A percentile compares a stretch with the other conserved stretches of the same genome.
These are phyloP conservation scores for Eulemur rubriventer DNA, from an alignment of 2,797 vertebrate species.

Conservation along the genomic window DNA sequence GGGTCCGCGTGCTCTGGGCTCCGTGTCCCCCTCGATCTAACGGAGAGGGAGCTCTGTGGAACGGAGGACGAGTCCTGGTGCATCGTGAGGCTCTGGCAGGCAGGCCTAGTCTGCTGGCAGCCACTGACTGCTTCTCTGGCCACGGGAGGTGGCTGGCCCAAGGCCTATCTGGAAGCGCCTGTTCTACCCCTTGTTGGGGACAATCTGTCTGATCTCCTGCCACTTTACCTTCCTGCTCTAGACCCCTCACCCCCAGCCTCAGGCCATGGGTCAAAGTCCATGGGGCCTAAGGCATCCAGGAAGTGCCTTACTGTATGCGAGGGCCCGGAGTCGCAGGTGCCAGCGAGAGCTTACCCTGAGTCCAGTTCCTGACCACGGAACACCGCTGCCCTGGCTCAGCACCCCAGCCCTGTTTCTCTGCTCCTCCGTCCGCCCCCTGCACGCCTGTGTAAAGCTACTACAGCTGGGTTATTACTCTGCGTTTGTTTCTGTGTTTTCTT, in stretches of 20 bases:
- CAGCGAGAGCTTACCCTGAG: background rate
- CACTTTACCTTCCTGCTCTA: background rate
- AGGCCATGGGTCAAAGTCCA: background rate
- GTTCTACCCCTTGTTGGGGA: background rate
- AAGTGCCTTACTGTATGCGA: background rate
- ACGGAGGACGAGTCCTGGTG: background rate
- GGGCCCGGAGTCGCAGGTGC: background rate
- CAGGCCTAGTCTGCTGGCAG: background rate
- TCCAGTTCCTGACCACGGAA: background rate
- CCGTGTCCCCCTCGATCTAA: background rate
- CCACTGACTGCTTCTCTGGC: background rate
- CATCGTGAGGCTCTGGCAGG: background rate
- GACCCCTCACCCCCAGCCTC: background rate
- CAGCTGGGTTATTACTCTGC: background rate
- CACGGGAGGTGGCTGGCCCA: background rate
- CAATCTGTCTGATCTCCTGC: background rate
- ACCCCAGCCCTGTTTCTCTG: rapidly evolving
- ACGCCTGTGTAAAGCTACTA: background rate
- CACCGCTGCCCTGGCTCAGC: background rate
- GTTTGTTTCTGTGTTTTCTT: slow-evolving; percentile 56
- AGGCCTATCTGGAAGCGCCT: background rate
- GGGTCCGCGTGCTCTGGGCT: background rate
- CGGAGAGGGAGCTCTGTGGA: background rate
- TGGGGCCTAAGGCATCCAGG: background rate
- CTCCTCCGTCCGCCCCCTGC: background rate